These are phyloP conservation scores for Leptopilina clavipes DNA, from an alignment of 1,140 invertebrate genomes.

Conservation along the genomic window DNA sequence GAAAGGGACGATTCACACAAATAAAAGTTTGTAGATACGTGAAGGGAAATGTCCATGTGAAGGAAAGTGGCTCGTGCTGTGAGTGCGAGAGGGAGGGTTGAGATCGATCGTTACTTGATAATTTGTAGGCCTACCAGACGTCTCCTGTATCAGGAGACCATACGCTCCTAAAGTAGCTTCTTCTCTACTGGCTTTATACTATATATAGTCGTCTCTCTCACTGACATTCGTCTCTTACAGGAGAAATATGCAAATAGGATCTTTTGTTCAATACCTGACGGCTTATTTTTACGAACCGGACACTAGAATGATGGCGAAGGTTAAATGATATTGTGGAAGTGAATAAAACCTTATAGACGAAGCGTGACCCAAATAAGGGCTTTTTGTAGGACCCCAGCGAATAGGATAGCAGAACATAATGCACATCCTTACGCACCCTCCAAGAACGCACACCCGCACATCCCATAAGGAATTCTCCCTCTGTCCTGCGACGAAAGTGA, in stretches of 20 bases:
- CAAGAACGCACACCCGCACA: conserved; percentile 48
- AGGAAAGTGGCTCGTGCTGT: neutral
- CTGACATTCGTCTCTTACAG: conserved; percentile 36
- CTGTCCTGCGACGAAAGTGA: too few species aligned
- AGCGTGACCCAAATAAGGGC: conserved; percentile 74
- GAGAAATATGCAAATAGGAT: conserved; percentile 72
- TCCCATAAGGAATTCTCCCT: conserved; percentile 51
- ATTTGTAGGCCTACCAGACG: conserved; percentile 74
- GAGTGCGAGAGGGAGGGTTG: conserved; percentile 24
- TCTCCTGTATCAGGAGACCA: conserved; percentile 67
- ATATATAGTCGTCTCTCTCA: neutral
- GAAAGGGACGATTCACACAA: neutral
- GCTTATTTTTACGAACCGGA: conserved; percentile 72
- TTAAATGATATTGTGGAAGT: conserved; percentile 36
- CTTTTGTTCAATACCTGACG: conserved; percentile 74
- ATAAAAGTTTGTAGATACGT: neutral
- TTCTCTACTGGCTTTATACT: too few species aligned
- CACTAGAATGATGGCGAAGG: conserved; percentile 61
- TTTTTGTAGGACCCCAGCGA: conserved; percentile 72
- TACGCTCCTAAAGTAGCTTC: conserved; percentile 27
- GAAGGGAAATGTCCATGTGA: neutral
- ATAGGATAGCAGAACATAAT: conserved; percentile 67
- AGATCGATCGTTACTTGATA: conserved; percentile 59
- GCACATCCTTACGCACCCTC: conserved; percentile 53
- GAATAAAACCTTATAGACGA: conserved; percentile 52